Base-by-base conservation (phyloP, 2,888 invertebrate genomes). In the Notodonta dromedarius region DNA sequence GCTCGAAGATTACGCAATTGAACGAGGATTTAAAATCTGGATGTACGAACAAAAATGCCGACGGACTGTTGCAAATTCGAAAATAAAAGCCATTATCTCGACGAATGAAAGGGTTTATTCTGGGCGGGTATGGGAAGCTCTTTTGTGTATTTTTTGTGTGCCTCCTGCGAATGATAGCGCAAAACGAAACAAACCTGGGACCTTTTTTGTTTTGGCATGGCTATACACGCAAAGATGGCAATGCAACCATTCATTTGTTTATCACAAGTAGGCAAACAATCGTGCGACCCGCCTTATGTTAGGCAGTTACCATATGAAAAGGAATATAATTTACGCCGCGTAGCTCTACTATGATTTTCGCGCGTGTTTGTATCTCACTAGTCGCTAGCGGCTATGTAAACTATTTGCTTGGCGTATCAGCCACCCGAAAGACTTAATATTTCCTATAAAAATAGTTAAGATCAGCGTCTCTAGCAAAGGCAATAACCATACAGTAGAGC, bases 41-140 rank as follows among this genome's bases (percentile, higher is more conserved):
- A 13, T 52, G 5, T 32, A 71, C 50, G 48, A 60, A 61, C 65
- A 52, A 66, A 66, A 70, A 62, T 52, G 59, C 59, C 71, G 64
- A 62, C 70, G 70, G 69, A 70, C 70, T 73, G 75, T 70, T 78
- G 59, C 71, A 63, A 70, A 73, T 73, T 69, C 66, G 60, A 69
- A 74, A 78, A 77, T 76, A 77, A 77, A 73, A 71, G 69, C 70
- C 65, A 77, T 79, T 76, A 76, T 79, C 70, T 73, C 63, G 59
- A 52, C 61, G 66, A 73, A 67, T 74, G 70, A 70, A 73, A 74
- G 60, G 66, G 61, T 76, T 58, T 61, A 56, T 35, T 66, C 69
- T 70, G 61, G 61, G 61, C 54, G n/a, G 56, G 64, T 67, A 61
- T 65, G 57, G 56, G 42, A 67, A 63, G 61, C 60, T 24, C 65